Base-by-base conservation (phyloP, 2,797 vertebrate species). In the Takifugu ocellatus region DNA sequence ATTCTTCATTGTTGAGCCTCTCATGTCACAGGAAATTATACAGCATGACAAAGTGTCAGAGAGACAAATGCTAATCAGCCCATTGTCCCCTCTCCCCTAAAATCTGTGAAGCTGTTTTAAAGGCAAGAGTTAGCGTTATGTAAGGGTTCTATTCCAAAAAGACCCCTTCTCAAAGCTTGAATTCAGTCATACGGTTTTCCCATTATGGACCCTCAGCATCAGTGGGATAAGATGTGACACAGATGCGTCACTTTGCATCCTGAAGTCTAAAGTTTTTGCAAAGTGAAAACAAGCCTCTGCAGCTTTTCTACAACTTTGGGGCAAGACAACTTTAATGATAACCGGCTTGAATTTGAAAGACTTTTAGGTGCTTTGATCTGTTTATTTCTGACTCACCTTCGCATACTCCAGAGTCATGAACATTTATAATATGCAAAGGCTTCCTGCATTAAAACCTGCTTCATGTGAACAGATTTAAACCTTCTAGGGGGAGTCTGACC, bases 381-480 rank as follows among this genome's bases (percentile, higher is more conserved):
- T 81, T 83, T 84, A 71, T 82, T 85, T 85, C 68, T 72, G 70
- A 60, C 77, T 86, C 82, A 87, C 80, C 82, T 84, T 79, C 75
- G 63, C 72, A 74, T 55, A 77, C 82, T 83, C 79, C 65, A 72
- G 77, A 88, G 82, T 84, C 79, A 82, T 80, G 81, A 86, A 81
- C 74, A 77, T 85, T 83, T 81, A 87, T 78, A 78, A 77, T 75
- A 85, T 87, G 84, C 82, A 82, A 83, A 84, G 73, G 69, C 27
- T 49, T 60, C 69, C 64, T 75, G 72, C 66, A 77, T 70, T 75
- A 81, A 74, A 78, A 59, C 61, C 59, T 25, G 48, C 68, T 63
- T 64, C 5, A 44, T 49, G 50, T 78, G 73, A 74, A 70, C 7
- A 50, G 62, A 74, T 81, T 68, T 70, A 79, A 79, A 76, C 79